Conservation (phyloP, 2,797 vertebrate species). For the Acanthiza pusilla region DNA sequence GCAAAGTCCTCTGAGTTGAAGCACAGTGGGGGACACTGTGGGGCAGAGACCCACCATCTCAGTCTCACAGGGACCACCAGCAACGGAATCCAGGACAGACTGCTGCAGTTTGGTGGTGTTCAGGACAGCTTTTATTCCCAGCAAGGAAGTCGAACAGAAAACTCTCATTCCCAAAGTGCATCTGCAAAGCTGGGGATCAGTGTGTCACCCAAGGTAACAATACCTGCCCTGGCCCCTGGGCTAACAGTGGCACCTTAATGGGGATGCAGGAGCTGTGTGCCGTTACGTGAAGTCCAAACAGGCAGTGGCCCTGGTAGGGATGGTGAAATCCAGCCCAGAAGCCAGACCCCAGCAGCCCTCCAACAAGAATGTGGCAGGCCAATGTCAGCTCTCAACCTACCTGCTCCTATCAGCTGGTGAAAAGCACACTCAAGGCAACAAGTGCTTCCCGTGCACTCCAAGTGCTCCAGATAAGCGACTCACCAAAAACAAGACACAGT, state of each 20-base stretch:
- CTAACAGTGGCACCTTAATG: accelerated
- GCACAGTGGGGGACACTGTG: accelerated
- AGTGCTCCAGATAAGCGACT: constrained; percentile 32
- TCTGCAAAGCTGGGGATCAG: background rate
- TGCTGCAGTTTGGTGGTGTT: background rate
- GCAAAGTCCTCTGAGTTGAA: background rate
- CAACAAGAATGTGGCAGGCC: background rate
- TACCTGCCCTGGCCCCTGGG: accelerated
- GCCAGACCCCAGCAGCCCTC: background rate
- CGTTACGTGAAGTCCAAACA: background rate
- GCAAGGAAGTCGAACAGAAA: background rate
- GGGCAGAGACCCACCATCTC: background rate
- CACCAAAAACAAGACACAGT: background rate
- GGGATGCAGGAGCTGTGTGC: background rate
- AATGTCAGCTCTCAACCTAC: background rate
- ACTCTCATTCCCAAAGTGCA: background rate
- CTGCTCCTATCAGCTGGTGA: constrained; percentile 34
- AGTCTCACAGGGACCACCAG: accelerated
- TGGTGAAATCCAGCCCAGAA: background rate
- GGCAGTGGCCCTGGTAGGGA: background rate
- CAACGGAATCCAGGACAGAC: background rate
- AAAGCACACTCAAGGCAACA: constrained; percentile 11
- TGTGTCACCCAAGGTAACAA: background rate
- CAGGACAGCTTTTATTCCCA: constrained; percentile 10
- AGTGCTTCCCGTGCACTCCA: constrained; percentile 1